Conservation (phyloP, 30 jellyfish, hydroid and myxozoan genomes). For the Nemopilema nomurai region DNA sequence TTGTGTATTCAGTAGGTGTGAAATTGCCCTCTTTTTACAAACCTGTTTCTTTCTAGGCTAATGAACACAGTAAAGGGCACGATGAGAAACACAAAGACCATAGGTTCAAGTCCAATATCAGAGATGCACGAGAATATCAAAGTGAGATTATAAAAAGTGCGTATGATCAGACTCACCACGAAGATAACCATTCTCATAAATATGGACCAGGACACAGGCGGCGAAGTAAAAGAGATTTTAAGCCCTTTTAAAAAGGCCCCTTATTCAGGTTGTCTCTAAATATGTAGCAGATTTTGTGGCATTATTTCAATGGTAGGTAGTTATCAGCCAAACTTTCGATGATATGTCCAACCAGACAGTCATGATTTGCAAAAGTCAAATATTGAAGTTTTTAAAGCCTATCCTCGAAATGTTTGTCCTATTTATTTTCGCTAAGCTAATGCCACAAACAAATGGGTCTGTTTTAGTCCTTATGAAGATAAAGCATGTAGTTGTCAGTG, state of each 20-base stretch:
- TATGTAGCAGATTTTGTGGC: neutral
- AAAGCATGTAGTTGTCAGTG: no score
- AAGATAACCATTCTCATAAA: slow-evolving; percentile 19
- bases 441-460: no score
- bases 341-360: neutral
- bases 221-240: slow-evolving; percentile 41
- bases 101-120: slow-evolving; percentile 6
- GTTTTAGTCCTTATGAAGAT: no score
- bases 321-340: neutral
- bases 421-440: no score
- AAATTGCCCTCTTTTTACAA: neutral
- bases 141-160: neutral
- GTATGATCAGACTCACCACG: slow-evolving; percentile 14
- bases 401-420: no score
- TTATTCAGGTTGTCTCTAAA: neutral
- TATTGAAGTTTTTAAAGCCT: neutral
- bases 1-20: neutral
- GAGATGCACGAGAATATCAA: slow-evolving; percentile 8
- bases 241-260: slow-evolving; percentile 9
- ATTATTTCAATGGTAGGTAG: neutral
- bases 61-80: slow-evolving; percentile 34
- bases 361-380: neutral
- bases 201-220: slow-evolving; percentile 57
- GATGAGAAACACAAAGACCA: slow-evolving; percentile 25
- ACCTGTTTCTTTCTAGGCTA: no score